phyloP scores from a whole-genome alignment of 2,113 vertebrate species.

The Himantopus leucocephalus region DNA sequence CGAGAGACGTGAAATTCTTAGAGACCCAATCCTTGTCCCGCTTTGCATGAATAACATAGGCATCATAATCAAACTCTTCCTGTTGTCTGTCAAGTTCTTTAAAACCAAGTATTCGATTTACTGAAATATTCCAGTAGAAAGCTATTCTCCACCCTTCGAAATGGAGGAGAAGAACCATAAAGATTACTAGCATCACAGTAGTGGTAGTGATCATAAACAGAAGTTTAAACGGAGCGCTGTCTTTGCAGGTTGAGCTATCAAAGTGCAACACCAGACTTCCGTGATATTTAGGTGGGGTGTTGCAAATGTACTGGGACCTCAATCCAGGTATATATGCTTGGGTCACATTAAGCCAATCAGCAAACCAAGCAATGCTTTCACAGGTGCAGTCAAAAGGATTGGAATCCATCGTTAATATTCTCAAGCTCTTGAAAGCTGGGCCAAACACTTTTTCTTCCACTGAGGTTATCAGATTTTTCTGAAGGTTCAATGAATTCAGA shows the following conservation, averaged over 20 bases:
- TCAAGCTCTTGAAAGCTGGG: conserved; percentile 78
- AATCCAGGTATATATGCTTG: conserved; percentile 73
- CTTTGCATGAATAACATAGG: conserved; percentile 85
- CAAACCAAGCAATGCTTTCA: conserved; percentile 94
- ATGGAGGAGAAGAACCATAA: conserved; percentile 73
- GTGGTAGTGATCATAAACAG: conserved; percentile 79
- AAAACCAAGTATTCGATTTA: conserved; percentile 85
- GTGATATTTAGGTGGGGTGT: conserved; percentile 87
- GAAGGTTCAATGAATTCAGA: conserved; percentile 78
- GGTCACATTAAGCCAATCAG: conserved; percentile 85
- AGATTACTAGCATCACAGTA: conserved; percentile 63
- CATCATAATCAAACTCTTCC: conserved; percentile 81
- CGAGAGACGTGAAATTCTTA: conserved; percentile 79
- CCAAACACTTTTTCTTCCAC: conserved; percentile 84
- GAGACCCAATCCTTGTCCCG: conserved; percentile 85
- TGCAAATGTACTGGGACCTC: conserved; percentile 82
- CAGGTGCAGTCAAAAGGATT: conserved; percentile 98
- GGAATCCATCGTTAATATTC: conserved; percentile 78
- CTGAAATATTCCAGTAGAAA: conserved; percentile 88
- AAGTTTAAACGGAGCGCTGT: conserved; percentile 85
- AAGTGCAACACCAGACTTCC: conserved; percentile 80
- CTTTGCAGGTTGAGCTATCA: conserved; percentile 87
- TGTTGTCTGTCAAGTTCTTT: conserved; percentile 77
- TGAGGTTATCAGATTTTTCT: conserved; percentile 91
- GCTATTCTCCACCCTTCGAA: conserved; percentile 92